Conservation (phyloP, 2,113 vertebrate genomes). For the Pao palembangensis region DNA sequence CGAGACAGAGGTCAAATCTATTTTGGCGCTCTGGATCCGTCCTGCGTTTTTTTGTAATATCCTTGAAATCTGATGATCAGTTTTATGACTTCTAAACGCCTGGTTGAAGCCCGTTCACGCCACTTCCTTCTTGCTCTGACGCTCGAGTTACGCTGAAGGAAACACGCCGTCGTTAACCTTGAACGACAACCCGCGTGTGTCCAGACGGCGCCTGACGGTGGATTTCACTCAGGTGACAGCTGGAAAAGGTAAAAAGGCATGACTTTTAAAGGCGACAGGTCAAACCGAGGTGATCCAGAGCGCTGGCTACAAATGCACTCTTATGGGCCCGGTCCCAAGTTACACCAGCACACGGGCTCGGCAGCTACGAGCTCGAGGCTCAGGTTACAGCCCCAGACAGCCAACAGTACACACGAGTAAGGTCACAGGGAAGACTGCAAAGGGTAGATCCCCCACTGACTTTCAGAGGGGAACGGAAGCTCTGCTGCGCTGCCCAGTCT, state of each 20-base stretch:
- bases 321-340: slow-evolving; percentile 11
- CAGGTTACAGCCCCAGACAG: slow-evolving; percentile 59
- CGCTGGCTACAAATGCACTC: slow-evolving; percentile 11
- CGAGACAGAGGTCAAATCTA: slow-evolving; percentile 48
- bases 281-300: slow-evolving; percentile 37
- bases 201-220: slow-evolving; percentile 9
- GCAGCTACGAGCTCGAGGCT: slow-evolving; percentile 5
- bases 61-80: background rate
- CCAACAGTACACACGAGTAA: slow-evolving; percentile 40
- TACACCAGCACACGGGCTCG: slow-evolving; percentile 12
- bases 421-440: slow-evolving; percentile 39
- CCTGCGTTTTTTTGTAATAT: slow-evolving; percentile 7
- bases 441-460: slow-evolving; percentile 32
- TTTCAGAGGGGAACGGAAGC: slow-evolving; percentile 10
- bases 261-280: slow-evolving; percentile 71
- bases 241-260: slow-evolving; percentile 48
- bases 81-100: background rate
- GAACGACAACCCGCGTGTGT: slow-evolving; percentile 8
- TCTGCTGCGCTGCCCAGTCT: background rate
- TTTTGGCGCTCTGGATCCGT: slow-evolving; percentile 12
- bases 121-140: background rate
- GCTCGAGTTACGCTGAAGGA: background rate
- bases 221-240: slow-evolving; percentile 34
- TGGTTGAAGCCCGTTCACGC: background rate
- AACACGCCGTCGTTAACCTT: slow-evolving; percentile 36